Conservation (phyloP, 1,140 invertebrate species). For the Caenorhabditis latens region DNA sequence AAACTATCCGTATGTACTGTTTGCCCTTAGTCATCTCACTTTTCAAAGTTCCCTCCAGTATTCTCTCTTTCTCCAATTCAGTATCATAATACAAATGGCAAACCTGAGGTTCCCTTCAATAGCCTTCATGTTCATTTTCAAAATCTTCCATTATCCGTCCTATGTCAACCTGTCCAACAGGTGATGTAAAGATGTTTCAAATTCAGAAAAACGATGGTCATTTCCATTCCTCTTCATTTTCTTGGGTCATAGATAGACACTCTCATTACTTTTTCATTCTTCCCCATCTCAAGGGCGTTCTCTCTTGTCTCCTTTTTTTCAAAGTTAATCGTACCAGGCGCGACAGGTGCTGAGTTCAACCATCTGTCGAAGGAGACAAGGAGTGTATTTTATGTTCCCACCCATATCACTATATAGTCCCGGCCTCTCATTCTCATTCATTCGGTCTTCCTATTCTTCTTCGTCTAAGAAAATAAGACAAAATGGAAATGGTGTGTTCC, state of each 20-base stretch:
- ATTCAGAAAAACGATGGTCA: background rate
- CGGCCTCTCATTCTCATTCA: background rate
- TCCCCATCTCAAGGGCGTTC: constrained; percentile 26
- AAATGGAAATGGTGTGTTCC: background rate
- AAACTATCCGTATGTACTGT: no score
- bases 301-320: background rate
- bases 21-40: no score
- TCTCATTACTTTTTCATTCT: background rate
- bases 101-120: no score
- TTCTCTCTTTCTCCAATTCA: no score
- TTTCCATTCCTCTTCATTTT: background rate
- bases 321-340: constrained; percentile 48
- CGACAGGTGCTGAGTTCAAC: background rate
- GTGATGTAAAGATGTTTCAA: background rate
- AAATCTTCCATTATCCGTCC: no score
- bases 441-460: background rate
- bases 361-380: background rate
- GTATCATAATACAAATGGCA: no score
- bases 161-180: background rate
- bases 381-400: no score
- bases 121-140: no score
- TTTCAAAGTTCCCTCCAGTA: no score
- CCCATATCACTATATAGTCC: background rate
- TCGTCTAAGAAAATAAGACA: background rate
- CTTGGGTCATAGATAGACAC: background rate